Evolutionary conservation across 2,888 invertebrate genomes (phyloP), one percentile per base, ranked within the genome.

Genomic region (Caradrina clavipalpis): DNA sequence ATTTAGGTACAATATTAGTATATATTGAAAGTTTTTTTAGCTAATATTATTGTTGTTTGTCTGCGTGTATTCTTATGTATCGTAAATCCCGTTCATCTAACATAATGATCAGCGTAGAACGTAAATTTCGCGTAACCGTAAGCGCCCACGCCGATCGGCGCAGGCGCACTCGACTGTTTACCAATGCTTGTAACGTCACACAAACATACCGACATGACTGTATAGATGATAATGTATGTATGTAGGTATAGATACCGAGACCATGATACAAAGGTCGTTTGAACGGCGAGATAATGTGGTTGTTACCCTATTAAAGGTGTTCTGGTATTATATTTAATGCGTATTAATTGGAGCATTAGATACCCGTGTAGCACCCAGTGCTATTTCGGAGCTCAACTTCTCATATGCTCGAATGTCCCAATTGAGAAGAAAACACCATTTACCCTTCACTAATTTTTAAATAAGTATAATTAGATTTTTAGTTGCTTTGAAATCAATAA

Each of bases 151-250:
- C 13, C 13, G 11, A 13, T 11, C 51, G 45, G 47, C 71, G 77
- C 80, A 35, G 10, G 45, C 72, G 73, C 65, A 56, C 10, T 21
- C 42, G 39, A 15, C 22, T 80, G 65, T 83, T 81, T 77, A 71
- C 61, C 35, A 54, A 65, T 53, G 65, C 56, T 53, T 21, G 47
- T 71, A 64, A 81, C 78, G 78, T 69, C 66, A 81, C 68, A 26
- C n/a, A 42, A 31, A 26, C 2, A 26, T 4, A 26, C n/a, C n/a
- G n/a, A n/a, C n/a, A n/a, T n/a, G n/a, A n/a, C n/a, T n/a, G n/a
- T n/a, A n/a, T n/a, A n/a, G n/a, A n/a, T n/a, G n/a, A n/a, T n/a
- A n/a, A n/a, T n/a, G n/a, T n/a, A n/a, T n/a, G n/a, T n/a, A n/a
- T n/a, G n/a, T n/a, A n/a, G n/a, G n/a, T 47, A 50, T 13, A 15